Conservation (phyloP, 1,140 invertebrate species). For the Campodea augens region DNA sequence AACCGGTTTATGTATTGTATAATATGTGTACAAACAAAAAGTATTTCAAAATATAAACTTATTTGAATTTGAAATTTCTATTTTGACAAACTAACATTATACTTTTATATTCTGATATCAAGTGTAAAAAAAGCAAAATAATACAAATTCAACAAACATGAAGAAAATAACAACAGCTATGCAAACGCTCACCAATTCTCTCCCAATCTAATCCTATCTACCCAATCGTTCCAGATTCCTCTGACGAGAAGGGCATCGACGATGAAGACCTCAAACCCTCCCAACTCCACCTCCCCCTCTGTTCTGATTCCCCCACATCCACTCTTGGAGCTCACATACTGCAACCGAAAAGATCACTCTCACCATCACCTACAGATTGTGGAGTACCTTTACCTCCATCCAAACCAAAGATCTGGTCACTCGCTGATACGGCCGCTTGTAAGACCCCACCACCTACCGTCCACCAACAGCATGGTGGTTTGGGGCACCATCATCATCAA, state of each 20-base stretch:
- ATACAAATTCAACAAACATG: too few species aligned
- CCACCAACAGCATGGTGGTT: slow-evolving; percentile 20
- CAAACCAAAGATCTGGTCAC: slow-evolving; percentile 93
- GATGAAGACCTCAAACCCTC: slow-evolving; percentile 3
- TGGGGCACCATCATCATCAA: slow-evolving; percentile 21
- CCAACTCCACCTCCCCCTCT: background rate
- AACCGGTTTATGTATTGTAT: too few species aligned
- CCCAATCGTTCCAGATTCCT: too few species aligned
- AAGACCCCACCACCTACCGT: slow-evolving; percentile 59
- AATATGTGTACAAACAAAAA: too few species aligned
- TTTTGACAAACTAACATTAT: too few species aligned
- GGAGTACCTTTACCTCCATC: slow-evolving; percentile 67
- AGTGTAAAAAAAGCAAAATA: too few species aligned
- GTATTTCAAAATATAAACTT: too few species aligned
- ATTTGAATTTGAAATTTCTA: too few species aligned
- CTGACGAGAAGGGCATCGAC: background rate
- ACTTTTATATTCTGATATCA: too few species aligned
- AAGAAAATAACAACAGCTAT: too few species aligned
- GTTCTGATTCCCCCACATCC: background rate
- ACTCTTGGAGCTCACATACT: background rate
- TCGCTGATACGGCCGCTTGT: slow-evolving; percentile 90
- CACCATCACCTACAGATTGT: slow-evolving; percentile 33
- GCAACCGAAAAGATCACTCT: slow-evolving; percentile 11
- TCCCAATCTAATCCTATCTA: too few species aligned
- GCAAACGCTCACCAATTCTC: too few species aligned